Conservation (phyloP, 2,113 vertebrate species). For the Gorsachius goisagi region DNA sequence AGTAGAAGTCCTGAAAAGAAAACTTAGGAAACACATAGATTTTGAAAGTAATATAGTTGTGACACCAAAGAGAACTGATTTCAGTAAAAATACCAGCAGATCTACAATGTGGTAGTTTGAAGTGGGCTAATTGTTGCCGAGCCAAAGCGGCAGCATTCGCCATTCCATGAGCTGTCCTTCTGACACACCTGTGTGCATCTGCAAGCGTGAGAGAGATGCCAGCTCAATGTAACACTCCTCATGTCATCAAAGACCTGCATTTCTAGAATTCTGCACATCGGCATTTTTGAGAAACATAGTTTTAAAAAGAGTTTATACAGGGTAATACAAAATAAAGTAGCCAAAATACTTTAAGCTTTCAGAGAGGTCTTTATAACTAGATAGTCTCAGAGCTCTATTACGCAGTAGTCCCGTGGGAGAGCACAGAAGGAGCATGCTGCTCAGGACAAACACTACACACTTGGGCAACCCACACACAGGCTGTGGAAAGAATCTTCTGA, state of each 20-base stretch:
- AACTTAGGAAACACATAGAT: neutral
- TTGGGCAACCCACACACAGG: neutral
- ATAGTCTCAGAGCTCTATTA: neutral
- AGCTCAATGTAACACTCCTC: neutral
- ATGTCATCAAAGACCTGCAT: neutral
- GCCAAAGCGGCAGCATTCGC: neutral
- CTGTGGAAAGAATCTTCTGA: neutral
- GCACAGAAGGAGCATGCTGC: neutral
- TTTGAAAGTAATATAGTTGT: neutral
- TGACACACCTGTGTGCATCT: neutral
- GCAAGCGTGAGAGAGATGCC: neutral
- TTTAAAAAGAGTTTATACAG: neutral
- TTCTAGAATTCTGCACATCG: neutral
- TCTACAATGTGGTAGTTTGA: neutral
- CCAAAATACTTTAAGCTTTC: neutral
- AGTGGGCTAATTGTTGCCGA: neutral
- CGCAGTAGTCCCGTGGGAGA: accelerated
- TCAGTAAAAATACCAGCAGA: neutral
- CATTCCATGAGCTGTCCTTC: neutral
- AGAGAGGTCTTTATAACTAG: neutral
- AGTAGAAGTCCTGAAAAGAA: neutral
- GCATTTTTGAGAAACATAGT: neutral
- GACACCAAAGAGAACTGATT: neutral
- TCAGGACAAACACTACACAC: neutral
- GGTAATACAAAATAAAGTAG: neutral